These are phyloP conservation scores for Erpornis zantholeuca DNA, from an alignment of 2,113 vertebrate species.

Conservation along the genomic window DNA sequence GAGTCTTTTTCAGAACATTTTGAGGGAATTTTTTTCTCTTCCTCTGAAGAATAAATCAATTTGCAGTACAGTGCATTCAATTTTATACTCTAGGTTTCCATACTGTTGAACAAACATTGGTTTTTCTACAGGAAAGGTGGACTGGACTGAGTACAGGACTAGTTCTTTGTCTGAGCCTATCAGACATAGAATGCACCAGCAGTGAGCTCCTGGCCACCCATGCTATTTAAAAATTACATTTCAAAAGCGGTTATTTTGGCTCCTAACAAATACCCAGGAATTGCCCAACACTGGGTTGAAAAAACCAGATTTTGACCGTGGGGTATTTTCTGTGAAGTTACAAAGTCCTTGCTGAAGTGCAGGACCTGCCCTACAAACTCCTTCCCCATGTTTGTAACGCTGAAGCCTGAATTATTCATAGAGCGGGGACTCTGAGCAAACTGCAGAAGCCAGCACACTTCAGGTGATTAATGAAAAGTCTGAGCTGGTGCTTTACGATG, in stretches of 20 bases:
- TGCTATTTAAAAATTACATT: not conserved
- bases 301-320: accelerated
- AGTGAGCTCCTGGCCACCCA: not conserved
- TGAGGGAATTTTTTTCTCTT: not conserved
- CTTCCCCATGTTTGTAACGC: not conserved
- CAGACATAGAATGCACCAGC: not conserved
- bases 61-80: not conserved
- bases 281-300: not conserved
- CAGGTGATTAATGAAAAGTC: not conserved
- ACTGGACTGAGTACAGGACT: not conserved
- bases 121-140: not conserved
- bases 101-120: not conserved
- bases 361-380: not conserved
- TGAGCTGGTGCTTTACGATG: not conserved
- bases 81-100: not conserved
- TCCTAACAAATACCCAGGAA: not conserved
- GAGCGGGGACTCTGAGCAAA: not conserved
- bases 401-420: not conserved
- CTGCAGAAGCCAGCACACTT: not conserved
- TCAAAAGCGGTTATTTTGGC: not conserved
- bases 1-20: not conserved
- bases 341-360: not conserved
- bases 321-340: not conserved
- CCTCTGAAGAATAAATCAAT: not conserved
- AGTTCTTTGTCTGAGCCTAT: not conserved